A percentile compares a stretch with the other conserved stretches of the same genome.
phyloP scores from a whole-genome alignment of 2,113 vertebrate species.

The Megaceryle torquata region DNA sequence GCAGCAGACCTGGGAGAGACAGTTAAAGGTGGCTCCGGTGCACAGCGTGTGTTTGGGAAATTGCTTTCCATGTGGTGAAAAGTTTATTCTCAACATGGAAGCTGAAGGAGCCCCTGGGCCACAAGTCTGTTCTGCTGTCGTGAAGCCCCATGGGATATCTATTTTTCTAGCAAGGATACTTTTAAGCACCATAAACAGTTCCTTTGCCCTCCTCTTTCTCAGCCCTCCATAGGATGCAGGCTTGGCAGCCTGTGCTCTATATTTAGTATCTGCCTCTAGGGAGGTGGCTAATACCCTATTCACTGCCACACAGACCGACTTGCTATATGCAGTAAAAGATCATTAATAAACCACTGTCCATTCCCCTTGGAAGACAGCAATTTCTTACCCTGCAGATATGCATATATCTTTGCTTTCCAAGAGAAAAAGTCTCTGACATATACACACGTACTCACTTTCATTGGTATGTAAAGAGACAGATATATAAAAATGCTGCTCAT shows the following conservation, averaged over 20 bases:
- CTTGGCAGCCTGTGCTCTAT: background rate
- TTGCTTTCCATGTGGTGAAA: background rate
- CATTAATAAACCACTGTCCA: background rate
- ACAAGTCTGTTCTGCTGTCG: rapidly evolving
- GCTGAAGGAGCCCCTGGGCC: background rate
- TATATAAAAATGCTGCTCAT: background rate
- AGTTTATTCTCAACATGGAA: background rate
- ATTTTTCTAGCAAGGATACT: background rate
- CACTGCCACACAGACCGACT: rapidly evolving
- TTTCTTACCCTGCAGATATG: background rate
- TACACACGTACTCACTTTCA: background rate
- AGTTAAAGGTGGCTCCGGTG: background rate
- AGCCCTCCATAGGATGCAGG: background rate
- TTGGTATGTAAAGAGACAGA: rapidly evolving
- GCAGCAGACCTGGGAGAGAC: background rate
- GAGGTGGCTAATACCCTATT: background rate
- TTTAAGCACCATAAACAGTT: background rate
- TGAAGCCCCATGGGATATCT: background rate
- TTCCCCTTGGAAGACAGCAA: background rate
- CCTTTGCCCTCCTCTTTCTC: background rate
- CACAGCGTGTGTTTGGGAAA: background rate
- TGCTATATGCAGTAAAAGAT: background rate
- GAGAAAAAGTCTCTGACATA: background rate
- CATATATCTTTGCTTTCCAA: background rate
- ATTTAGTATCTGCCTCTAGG: background rate